Conservation (phyloP, 1,140 invertebrate species). For the Nymphalis io region DNA sequence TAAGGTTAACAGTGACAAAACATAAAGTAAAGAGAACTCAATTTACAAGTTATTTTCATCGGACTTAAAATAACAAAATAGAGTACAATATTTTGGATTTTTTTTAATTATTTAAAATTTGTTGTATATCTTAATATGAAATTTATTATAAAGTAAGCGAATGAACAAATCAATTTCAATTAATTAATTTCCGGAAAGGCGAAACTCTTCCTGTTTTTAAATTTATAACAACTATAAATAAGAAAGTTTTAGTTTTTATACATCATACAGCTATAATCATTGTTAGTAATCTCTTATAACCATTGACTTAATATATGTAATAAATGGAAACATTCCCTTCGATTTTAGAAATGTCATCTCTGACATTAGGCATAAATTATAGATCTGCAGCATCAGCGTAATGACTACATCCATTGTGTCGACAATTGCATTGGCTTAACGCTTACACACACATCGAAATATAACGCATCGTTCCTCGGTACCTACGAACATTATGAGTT, state of each 20-base stretch:
- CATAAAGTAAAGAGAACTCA: no score
- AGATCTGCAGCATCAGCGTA: background rate
- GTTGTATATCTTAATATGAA: no score
- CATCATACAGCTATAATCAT: no score
- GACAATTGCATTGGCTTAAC: background rate
- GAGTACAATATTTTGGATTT: no score
- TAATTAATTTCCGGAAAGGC: background rate
- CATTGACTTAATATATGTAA: background rate
- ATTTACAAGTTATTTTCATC: no score
- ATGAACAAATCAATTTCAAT: background rate
- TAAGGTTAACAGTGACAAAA: no score
- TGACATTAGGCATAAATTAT: background rate
- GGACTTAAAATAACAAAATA: no score
- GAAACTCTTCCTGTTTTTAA: background rate
- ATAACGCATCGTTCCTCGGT: background rate
- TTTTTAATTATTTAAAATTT: background rate
- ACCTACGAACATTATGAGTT: background rate
- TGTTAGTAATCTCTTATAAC: no score
- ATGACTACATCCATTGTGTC: background rate
- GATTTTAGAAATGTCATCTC: background rate
- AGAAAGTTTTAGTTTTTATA: no score
- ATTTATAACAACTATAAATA: background rate
- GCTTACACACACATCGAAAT: background rate
- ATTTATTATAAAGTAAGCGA: background rate
- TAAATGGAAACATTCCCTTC: background rate